Base-by-base conservation (phyloP, 2,888 invertebrate genomes). In the Drosophila cognata region DNA sequence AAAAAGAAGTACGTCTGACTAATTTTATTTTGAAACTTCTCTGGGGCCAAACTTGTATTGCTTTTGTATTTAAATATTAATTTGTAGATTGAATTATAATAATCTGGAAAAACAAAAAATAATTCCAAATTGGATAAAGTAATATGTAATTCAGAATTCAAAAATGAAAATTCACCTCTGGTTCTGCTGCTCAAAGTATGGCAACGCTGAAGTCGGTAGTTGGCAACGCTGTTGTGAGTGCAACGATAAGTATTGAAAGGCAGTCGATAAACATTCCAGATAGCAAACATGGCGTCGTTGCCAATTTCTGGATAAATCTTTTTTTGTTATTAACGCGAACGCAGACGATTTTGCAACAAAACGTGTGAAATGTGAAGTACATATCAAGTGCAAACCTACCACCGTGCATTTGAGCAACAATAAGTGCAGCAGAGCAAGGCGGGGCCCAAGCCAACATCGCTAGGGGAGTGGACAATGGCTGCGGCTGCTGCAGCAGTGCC, bases 251-350 rank as follows among this genome's bases (percentile, higher is more conserved):
- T 81, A 77, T 74, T 74, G 79, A 60, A 36, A 56, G 33, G 11
- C 36, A 71, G 48, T 79, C 77, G 79, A 73, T 66, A 67, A 58
- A 18, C 52, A 48, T 52, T 59, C 25, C 58, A 50, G 58, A 78
- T 63, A 78, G 75, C 88, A 84, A 84, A 84, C 64, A 84, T 84
- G 84, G 84, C 84, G 84, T 84, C 84, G 77, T 70, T 68, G 81
- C 77, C 70, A 81, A 65, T 72, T 71, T 79, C 75, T 74, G 71
- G 61, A 50, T 86, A 43, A 77, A 55, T 73, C 79, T 56, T 28
- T 38, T 78, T 69, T 76, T 77, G 78, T 78, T 80, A 46, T 68
- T 58, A 53, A 74, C 38, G 43, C 41, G 55, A 52, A 52, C 69
- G 74, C 72, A 62, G 68, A 68, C 53, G 33, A 71, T 71, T 57